phyloP scores from a whole-genome alignment of 2,888 invertebrate species.

The Ptychoptera contaminata region DNA sequence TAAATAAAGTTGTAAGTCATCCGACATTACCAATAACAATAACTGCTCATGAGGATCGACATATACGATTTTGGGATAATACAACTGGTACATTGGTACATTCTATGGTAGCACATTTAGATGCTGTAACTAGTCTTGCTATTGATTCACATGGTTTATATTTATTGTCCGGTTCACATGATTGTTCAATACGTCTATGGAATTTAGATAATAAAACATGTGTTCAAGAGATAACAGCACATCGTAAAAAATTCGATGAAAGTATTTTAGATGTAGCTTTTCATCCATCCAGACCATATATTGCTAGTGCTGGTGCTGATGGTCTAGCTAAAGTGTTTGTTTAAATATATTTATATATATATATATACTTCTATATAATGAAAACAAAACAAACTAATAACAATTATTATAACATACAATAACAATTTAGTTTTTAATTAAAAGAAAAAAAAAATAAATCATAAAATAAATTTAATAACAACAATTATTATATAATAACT shows the following conservation, averaged over 20 bases:
- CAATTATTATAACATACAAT: slow-evolving; percentile 1
- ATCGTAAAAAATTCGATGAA: slow-evolving; percentile 99
- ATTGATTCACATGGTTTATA: slow-evolving; percentile 98
- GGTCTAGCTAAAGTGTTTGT: slow-evolving; percentile 98
- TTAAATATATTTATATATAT: slow-evolving; percentile 24
- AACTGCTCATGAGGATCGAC: slow-evolving; percentile 94
- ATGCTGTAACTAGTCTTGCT: slow-evolving; percentile 94
- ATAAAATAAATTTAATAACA: slow-evolving; percentile 1
- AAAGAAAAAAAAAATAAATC: slow-evolving; percentile 1
- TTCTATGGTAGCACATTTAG: slow-evolving; percentile 97
- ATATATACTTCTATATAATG: background rate
- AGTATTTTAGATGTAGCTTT: slow-evolving; percentile 98
- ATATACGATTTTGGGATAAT: slow-evolving; percentile 98
- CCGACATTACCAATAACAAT: slow-evolving; percentile 92
- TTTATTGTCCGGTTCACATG: slow-evolving; percentile 95
- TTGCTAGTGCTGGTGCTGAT: slow-evolving; percentile 98
- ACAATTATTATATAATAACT: background rate
- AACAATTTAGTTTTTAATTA: slow-evolving; percentile 4
- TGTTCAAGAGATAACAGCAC: slow-evolving; percentile 98
- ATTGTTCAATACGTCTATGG: slow-evolving; percentile 97
- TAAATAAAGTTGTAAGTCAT: slow-evolving; percentile 80
- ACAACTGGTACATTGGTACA: slow-evolving; percentile 86
- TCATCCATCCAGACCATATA: slow-evolving; percentile 96
- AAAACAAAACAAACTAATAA: slow-evolving; percentile 2
- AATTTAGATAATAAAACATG: slow-evolving; percentile 98